Conservation (phyloP, 2,888 invertebrate species). For the Ellobium chinense region DNA sequence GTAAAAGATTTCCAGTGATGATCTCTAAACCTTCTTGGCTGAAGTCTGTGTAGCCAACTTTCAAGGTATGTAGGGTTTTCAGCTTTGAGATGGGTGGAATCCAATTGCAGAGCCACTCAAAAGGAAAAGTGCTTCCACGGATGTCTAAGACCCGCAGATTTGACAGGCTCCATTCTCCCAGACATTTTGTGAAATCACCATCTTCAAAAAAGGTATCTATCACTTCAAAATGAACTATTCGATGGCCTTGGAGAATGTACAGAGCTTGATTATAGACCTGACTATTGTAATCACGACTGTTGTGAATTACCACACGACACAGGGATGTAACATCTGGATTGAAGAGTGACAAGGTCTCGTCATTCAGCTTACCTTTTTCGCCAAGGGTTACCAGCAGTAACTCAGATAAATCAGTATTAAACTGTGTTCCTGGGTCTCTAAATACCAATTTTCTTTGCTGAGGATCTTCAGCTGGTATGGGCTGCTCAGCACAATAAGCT, state of each 20-base stretch:
- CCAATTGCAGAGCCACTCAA: constrained; percentile 83
- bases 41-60: constrained; percentile 86
- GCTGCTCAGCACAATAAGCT: too few relatives aligned
- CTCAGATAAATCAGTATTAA: too few relatives aligned
- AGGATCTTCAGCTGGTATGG: too few relatives aligned
- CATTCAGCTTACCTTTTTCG: too few relatives aligned
- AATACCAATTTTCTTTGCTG: too few relatives aligned
- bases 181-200: constrained; percentile 84
- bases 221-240: constrained; percentile 83
- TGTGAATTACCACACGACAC: constrained; percentile 82
- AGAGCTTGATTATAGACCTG: constrained; percentile 83
- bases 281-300: constrained; percentile 82
- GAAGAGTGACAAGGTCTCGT: too few relatives aligned
- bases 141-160: constrained; percentile 84
- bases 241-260: constrained; percentile 83
- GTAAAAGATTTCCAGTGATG: constrained; percentile 84
- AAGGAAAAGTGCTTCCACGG: constrained; percentile 83
- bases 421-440: too few relatives aligned
- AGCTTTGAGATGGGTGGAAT: constrained; percentile 83
- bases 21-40: constrained; percentile 84
- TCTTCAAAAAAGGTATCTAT: constrained; percentile 82
- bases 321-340: too few relatives aligned
- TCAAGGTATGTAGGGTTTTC: constrained; percentile 82
- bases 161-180: constrained; percentile 84
- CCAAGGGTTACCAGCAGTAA: too few relatives aligned